Conservation (phyloP, 23 tunicate genomes). For the Halocynthia roretzi region DNA sequence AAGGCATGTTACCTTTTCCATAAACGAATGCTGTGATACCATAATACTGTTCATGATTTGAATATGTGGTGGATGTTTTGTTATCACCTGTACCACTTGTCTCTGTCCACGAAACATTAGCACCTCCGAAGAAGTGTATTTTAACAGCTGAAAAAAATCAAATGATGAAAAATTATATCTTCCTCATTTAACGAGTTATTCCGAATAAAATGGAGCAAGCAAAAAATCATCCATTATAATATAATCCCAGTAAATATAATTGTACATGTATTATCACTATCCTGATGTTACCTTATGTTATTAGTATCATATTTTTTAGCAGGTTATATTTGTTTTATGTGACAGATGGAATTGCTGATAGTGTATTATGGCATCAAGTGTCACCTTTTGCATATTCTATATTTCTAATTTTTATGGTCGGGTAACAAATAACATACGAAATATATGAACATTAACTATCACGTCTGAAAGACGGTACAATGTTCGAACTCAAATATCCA, state of each 20-base stretch:
- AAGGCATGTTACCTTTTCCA: neutral
- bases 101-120: slow-evolving; percentile 58
- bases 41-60: neutral
- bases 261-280: neutral
- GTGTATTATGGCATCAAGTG: neutral
- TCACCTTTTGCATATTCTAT: neutral
- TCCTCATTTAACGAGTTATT: too few relatives aligned
- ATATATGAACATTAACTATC: too few relatives aligned
- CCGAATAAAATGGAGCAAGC: neutral
- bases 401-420: neutral
- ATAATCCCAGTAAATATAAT: neutral
- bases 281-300: neutral
- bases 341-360: neutral
- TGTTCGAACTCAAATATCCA: too few relatives aligned
- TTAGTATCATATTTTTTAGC: neutral
- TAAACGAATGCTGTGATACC: too few relatives aligned
- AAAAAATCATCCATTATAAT: neutral
- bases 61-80: neutral
- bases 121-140: slow-evolving; percentile 38
- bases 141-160: slow-evolving; percentile 13
- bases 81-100: slow-evolving; percentile 13
- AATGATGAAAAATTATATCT: neutral
- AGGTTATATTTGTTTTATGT: neutral
- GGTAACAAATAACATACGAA: too few relatives aligned
- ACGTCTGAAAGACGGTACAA: too few relatives aligned